Evolutionary conservation across 2,888 invertebrate species (phyloP), one percentile per base, ranked within the genome.

Genomic region (Xanthia togata): DNA sequence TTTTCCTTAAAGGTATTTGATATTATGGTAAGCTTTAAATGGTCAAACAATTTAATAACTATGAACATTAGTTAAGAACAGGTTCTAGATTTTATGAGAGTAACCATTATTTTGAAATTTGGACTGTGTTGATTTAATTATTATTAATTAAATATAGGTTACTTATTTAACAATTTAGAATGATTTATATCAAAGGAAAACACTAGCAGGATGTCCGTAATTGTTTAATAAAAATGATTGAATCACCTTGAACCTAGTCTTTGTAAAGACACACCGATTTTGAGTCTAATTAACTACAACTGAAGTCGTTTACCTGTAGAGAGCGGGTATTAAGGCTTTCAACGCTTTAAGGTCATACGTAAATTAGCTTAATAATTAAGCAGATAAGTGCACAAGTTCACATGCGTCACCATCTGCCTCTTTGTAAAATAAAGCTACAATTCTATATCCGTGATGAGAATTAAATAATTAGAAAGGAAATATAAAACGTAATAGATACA

Each of bases 371-470:
- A 73, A 80, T 70, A 73, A 76, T 68, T 69, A n/a, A 69, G 35
- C n/a, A 60, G 63, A 11, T 62, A 55, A n/a, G 20, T 63, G 57
- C 55, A 57, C 5, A 50, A 71, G 57, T 76, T 83, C 26, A 67
- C 26, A 59, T 83, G 53, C 73, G 86, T 78, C 86, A 87, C 73
- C 62, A 63, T 69, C 63, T 74, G 60, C 35, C 23, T 64, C 71
- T 73, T 60, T 62, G 60, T 50, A 65, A 73, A 67, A 60, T 65
- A 53, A 63, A 76, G 62, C 67, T 72, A 57, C 31, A 63, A 53
- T 68, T 64, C n/a, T 44, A 62, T 67, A 78, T 73, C 74, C 72
- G 71, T 60, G 59, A 55, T 44, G 31, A 26, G 38, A 64, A 73
- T 69, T 17, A 26, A 72, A 17, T 20, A 62, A n/a, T 26, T 53